phyloP scores from a whole-genome alignment of 1,140 invertebrate genomes.

The Aricia agestis region DNA sequence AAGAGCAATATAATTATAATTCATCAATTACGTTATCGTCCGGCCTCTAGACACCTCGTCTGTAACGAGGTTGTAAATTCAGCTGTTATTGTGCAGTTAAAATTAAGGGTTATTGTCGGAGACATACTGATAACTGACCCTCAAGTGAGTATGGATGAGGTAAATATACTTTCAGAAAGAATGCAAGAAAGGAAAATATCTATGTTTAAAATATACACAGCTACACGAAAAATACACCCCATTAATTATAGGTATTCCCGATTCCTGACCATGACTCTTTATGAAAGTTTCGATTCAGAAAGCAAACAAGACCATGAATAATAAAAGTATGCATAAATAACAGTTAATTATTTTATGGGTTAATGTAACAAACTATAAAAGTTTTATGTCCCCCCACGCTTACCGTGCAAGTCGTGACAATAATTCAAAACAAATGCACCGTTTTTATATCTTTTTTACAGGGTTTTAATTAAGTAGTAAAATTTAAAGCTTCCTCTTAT shows the following conservation, averaged over 20 bases:
- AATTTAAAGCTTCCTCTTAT: background rate
- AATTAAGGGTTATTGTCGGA: constrained; percentile 55
- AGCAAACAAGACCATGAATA: background rate
- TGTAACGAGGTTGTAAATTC: constrained; percentile 54
- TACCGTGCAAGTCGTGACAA: background rate
- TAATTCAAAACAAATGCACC: constrained; percentile 3
- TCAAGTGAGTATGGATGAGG: constrained; percentile 27
- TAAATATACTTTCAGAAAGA: background rate
- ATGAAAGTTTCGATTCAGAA: no score
- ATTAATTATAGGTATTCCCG: no score
- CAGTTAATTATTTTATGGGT: background rate
- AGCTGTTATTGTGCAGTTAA: constrained; percentile 59
- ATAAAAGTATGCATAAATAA: background rate
- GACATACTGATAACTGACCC: constrained; percentile 31
- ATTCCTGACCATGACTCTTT: no score
- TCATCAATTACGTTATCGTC: constrained; percentile 16
- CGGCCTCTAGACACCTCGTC: constrained; percentile 40
- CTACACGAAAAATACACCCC: no score
- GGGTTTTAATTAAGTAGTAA: background rate
- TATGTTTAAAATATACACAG: no score
- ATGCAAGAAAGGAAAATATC: background rate
- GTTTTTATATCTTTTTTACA: background rate
- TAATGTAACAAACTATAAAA: background rate
- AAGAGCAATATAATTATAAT: constrained; percentile 25
- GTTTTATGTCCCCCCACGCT: background rate